Evolutionary conservation across 2,888 invertebrate genomes (phyloP).

Genomic region (Philhelius pedissequus): DNA sequence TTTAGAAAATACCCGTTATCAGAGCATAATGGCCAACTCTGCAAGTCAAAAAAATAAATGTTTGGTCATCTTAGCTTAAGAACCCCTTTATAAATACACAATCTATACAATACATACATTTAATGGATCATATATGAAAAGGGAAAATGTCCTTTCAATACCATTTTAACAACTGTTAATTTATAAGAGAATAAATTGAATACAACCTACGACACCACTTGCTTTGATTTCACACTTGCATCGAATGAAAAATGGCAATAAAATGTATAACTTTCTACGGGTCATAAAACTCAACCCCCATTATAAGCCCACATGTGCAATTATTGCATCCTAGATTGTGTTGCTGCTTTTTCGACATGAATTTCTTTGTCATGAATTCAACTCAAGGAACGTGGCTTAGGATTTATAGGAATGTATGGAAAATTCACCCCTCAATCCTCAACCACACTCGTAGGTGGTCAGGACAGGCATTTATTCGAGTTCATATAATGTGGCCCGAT

Average conservation of each 20-base stretch:
- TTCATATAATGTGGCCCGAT: background rate
- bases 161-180: background rate
- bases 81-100: too few relatives aligned
- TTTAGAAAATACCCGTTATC: too few relatives aligned
- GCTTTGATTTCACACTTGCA: background rate
- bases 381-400: conserved; percentile 20
- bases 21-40: too few relatives aligned
- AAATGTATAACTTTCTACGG: conserved; percentile 42
- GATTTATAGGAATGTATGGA: background rate
- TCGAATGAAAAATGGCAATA: conserved; percentile 11
- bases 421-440: background rate
- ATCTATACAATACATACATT: too few relatives aligned
- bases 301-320: background rate
- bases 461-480: conserved; percentile 29
- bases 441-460: background rate
- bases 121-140: too few relatives aligned
- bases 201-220: background rate
- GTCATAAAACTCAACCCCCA: background rate
- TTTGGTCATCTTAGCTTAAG: too few relatives aligned
- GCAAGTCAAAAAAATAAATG: too few relatives aligned
- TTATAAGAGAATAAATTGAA: background rate
- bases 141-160: background rate
- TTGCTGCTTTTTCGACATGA: conserved; percentile 44
- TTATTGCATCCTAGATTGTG: conserved; percentile 44
- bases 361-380: conserved; percentile 28